These are phyloP conservation scores for Dioctria linearis DNA, from an alignment of 2,888 invertebrate genomes.

Conservation along the genomic window DNA sequence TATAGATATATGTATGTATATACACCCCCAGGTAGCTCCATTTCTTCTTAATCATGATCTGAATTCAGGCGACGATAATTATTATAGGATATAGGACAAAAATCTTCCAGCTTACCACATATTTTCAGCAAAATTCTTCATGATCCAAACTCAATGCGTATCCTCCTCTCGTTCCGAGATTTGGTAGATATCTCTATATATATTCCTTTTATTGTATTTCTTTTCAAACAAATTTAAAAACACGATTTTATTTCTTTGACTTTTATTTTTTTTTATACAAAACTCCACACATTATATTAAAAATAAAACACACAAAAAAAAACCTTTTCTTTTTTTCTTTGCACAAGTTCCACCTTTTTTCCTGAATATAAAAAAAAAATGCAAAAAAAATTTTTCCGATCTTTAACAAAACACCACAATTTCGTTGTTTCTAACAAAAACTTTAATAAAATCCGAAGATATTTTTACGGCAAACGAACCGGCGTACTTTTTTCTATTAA, in stretches of 20 bases:
- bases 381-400: constrained; percentile 9
- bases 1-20: neutral
- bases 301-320: constrained; percentile 6
- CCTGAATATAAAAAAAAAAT: neutral
- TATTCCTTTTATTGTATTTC: neutral
- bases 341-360: constrained; percentile 47
- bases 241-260: constrained; percentile 23
- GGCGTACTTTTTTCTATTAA: neutral
- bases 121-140: constrained; percentile 22
- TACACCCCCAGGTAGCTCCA: too few species aligned
- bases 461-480: constrained; percentile 22
- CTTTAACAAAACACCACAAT: constrained; percentile 13
- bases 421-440: constrained; percentile 44
- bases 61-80: neutral
- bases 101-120: constrained; percentile 33
- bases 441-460: neutral
- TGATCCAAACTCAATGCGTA: constrained; percentile 17
- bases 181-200: too few species aligned
- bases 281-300: constrained; percentile 26
- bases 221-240: neutral
- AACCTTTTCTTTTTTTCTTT: constrained; percentile 26
- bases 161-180: constrained; percentile 12
- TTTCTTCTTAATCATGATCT: neutral
- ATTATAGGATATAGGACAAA: neutral
- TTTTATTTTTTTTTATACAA: neutral